Percentiles rank a stretch among this genome's conserved stretches.
Conservation (phyloP, 2,888 invertebrate species). For the Hydraecia micacea region DNA sequence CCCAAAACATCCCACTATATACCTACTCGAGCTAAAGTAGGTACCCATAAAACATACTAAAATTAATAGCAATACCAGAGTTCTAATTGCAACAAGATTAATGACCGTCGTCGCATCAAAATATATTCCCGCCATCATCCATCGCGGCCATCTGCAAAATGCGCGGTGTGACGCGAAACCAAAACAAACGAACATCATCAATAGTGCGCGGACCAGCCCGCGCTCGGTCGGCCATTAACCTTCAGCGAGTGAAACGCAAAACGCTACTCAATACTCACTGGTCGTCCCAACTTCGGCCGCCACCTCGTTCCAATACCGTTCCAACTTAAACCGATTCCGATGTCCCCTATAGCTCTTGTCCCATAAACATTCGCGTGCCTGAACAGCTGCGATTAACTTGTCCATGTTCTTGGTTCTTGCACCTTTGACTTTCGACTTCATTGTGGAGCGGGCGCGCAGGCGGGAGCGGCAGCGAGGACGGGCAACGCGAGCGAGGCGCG, state of each 20-base stretch:
- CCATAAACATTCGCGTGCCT: slow-evolving; percentile 87
- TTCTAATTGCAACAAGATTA: slow-evolving; percentile 37
- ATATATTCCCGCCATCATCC: slow-evolving; percentile 16
- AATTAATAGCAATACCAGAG: slow-evolving; percentile 30
- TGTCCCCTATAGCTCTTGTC: slow-evolving; percentile 87
- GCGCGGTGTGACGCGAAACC: slow-evolving; percentile 46
- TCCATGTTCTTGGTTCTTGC: slow-evolving; percentile 86
- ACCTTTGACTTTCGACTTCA: slow-evolving; percentile 82
- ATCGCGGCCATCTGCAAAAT: slow-evolving; percentile 38
- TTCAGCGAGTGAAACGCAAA: slow-evolving; percentile 67
- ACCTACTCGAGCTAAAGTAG: neutral
- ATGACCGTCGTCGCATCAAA: slow-evolving; percentile 25
- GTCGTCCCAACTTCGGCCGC: slow-evolving; percentile 86
- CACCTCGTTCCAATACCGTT: slow-evolving; percentile 88
- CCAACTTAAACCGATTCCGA: slow-evolving; percentile 86
- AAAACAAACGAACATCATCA: slow-evolving; percentile 59
- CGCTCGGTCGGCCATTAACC: slow-evolving; percentile 74
- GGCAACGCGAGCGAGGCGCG: slow-evolving; percentile 75
- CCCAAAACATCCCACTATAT: neutral
- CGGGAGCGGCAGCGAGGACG: slow-evolving; percentile 71
- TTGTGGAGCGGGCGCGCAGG: slow-evolving; percentile 81
- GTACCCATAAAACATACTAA: neutral
- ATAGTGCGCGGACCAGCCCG: slow-evolving; percentile 44
- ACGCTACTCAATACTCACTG: slow-evolving; percentile 88
- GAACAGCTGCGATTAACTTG: slow-evolving; percentile 87